Evolutionary conservation across 2,113 vertebrate genomes (phyloP).

Genomic region (Bambusicola thoracicus): DNA sequence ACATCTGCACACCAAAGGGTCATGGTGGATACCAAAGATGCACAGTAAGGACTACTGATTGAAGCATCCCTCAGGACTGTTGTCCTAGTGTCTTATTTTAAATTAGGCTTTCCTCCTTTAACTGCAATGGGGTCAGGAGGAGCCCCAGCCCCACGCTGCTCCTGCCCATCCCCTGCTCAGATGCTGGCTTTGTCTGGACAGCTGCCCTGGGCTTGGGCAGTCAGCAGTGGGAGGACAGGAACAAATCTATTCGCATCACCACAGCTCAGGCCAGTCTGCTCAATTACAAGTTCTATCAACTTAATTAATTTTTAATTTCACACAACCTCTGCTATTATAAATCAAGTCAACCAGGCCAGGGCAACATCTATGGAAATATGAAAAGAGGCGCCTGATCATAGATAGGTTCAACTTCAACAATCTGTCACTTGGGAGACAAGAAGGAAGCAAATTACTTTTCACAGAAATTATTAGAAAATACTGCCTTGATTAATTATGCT

Average conservation of each 20-base stretch:
- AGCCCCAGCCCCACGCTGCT: neutral
- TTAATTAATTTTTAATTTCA: constrained; percentile 84
- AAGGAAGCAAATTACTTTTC: constrained; percentile 65
- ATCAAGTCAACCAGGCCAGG: constrained; percentile 70
- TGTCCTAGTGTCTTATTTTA: neutral
- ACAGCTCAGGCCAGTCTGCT: constrained; percentile 37
- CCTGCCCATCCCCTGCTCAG: neutral
- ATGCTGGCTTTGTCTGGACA: constrained; percentile 35
- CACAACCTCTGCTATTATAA: constrained; percentile 75
- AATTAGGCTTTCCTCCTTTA: neutral
- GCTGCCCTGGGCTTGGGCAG: constrained; percentile 33
- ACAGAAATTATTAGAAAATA: constrained; percentile 67
- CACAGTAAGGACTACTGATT: neutral
- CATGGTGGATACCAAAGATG: neutral
- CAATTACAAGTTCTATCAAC: constrained; percentile 76
- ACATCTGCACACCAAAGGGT: neutral
- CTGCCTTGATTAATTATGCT: constrained; percentile 67
- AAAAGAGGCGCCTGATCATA: constrained; percentile 53
- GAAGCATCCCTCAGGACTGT: neutral
- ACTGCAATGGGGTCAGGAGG: neutral
- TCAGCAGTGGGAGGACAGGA: constrained; percentile 26
- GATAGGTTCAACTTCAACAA: constrained; percentile 62
- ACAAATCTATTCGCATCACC: constrained; percentile 72
- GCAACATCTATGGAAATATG: constrained; percentile 59
- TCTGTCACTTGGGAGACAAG: constrained; percentile 70